These are phyloP conservation scores for Catajapyx aquilonaris DNA, from an alignment of 1,140 invertebrate genomes.

Conservation along the genomic window DNA sequence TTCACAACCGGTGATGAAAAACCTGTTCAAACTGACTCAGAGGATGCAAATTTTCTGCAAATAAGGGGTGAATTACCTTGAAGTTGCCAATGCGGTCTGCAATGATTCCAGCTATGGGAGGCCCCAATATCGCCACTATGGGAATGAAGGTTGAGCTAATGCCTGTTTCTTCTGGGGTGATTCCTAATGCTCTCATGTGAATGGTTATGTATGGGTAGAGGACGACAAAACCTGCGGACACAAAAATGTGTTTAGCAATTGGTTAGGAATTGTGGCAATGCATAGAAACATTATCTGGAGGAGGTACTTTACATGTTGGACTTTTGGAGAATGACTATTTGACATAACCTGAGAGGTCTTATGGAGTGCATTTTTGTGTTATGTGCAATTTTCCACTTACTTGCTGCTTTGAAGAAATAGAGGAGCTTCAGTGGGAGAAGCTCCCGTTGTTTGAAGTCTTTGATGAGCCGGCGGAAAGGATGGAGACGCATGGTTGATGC, in stretches of 20 bases:
- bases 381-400: slow-evolving; percentile 28
- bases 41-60: too few relatives aligned
- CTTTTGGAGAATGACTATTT: too few relatives aligned
- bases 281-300: neutral
- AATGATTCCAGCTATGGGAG: slow-evolving; percentile 48
- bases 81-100: slow-evolving; percentile 63
- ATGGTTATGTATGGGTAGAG: slow-evolving; percentile 67
- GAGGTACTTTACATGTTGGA: neutral
- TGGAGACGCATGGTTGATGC: too few relatives aligned
- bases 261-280: neutral
- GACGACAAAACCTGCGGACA: slow-evolving; percentile 39
- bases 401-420: slow-evolving; percentile 54
- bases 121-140: slow-evolving; percentile 51
- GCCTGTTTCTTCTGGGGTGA: slow-evolving; percentile 63
- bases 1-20: too few relatives aligned
- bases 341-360: too few relatives aligned
- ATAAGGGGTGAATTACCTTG: too few relatives aligned
- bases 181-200: slow-evolving; percentile 63
- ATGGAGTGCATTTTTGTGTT: too few relatives aligned
- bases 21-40: too few relatives aligned
- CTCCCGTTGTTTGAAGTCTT: slow-evolving; percentile 47
- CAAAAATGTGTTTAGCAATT: slow-evolving; percentile 7
- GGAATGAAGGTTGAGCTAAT: slow-evolving; percentile 65
- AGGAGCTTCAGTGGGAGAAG: slow-evolving; percentile 46
- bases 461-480: slow-evolving; percentile 37